Evolutionary conservation across 2,797 vertebrate species (phyloP), one percentile per base, ranked within the genome.

Genomic region (Cygnus olor): DNA sequence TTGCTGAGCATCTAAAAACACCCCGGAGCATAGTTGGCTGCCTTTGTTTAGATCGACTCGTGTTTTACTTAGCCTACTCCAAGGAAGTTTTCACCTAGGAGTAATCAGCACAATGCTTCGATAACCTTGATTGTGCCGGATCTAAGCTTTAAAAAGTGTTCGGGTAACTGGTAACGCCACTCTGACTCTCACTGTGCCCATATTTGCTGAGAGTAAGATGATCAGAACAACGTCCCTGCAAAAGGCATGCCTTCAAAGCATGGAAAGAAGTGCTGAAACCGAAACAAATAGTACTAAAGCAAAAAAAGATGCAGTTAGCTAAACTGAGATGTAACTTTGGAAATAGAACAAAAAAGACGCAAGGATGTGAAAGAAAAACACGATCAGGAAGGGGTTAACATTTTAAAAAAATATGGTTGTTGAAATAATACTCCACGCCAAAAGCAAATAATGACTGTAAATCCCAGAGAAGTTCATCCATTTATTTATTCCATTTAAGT

Each of bases 381-480:
- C 61, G n/a, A 25, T 64, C n/a, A 63, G 44, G 45, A 93, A 72
- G 11, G 51, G 49, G 47, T 91, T 89, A 85, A 77, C 44, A 40
- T 49, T 32, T 82, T 30, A 18, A 85, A 91, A 53, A 76, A 58
- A 34, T 2, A 28, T 5, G 11, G 21, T 47, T 72, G 36, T 56
- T 79, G 79, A 70, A 36, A 11, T 61, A 85, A 45, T 32, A 2
- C 27, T 42, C 58, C 22, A 11, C 38, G 17, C 40, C 30, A 61
- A 84, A 93, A 92, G 49, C 65, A 88, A 88, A 40, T 68, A 65
- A 51, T 74, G n/a, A 54, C 34, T 88, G 42, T 74, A 85, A 94
- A 94, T 88, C 63, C 38, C 47, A 66, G 76, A 28, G 45, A 54
- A 85, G 54, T 92, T 91, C 36, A 56, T 80, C 72, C 56, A n/a